Percentiles rank a stretch among this genome's conserved stretches.
phyloP scores from a whole-genome alignment of 2,888 invertebrate species.

The Megalurothrips usitatus region DNA sequence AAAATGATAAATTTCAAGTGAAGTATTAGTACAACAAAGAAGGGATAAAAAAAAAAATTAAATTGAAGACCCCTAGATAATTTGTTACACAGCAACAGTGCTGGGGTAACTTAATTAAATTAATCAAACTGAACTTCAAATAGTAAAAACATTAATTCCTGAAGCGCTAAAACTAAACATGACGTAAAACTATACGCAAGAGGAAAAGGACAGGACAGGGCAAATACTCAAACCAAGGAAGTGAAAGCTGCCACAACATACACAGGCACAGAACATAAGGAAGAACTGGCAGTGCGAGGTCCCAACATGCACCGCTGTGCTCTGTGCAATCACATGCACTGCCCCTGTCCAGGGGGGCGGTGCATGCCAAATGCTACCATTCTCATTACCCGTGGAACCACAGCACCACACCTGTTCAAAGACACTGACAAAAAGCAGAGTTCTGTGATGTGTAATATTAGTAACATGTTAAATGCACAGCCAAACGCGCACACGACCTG shows the following conservation, averaged over 20 bases:
- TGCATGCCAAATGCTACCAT: background rate
- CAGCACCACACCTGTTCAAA: constrained; percentile 7
- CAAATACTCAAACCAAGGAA: background rate
- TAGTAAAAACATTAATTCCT: too few species aligned
- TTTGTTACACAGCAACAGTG: background rate
- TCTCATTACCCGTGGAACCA: background rate
- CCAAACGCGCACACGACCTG: constrained; percentile 3
- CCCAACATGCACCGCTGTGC: constrained; percentile 14
- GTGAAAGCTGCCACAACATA: background rate
- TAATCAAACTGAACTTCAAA: too few species aligned
- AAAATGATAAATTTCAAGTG: background rate
- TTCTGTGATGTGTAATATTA: background rate
- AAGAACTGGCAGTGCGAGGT: background rate
- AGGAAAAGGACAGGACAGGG: background rate
- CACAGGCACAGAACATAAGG: background rate
- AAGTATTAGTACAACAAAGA: background rate
- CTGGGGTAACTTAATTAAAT: background rate
- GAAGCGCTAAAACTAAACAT: background rate
- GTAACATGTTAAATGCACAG: constrained; percentile 14
- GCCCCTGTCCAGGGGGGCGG: background rate
- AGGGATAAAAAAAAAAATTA: too few species aligned
- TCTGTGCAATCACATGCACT: constrained; percentile 8
- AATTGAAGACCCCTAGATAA: too few species aligned
- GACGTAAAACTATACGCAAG: background rate
- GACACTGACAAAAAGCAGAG: background rate